phyloP scores from a whole-genome alignment of 2,888 invertebrate genomes.

The Germaria angustata region DNA sequence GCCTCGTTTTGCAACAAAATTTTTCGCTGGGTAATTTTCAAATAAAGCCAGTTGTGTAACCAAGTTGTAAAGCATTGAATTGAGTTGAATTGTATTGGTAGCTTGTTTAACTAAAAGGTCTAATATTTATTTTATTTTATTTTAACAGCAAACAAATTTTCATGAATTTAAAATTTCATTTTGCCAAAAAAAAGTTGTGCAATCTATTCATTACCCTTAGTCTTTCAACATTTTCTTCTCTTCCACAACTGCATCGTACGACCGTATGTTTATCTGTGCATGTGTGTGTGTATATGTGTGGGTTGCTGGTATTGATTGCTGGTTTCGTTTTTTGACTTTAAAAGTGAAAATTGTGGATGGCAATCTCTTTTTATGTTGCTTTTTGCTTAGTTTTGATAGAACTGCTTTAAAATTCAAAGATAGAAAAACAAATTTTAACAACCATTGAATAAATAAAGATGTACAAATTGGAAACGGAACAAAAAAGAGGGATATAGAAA shows the following conservation, averaged over 20 bases:
- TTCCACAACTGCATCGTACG: background rate
- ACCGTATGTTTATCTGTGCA: too few species aligned
- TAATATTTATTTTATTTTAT: slow-evolving; percentile 49
- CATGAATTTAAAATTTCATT: slow-evolving; percentile 49
- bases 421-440: slow-evolving; percentile 45
- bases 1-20: too few species aligned
- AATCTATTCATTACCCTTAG: background rate
- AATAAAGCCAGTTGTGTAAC: slow-evolving; percentile 7
- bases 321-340: slow-evolving; percentile 34
- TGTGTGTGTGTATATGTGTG: too few species aligned
- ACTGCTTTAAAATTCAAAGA: slow-evolving; percentile 27
- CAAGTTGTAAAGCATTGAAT: background rate
- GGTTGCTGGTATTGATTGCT: slow-evolving; percentile 37
- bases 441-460: slow-evolving; percentile 56
- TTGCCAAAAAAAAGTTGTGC: background rate
- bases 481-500: background rate
- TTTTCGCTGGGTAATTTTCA: background rate
- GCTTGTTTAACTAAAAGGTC: slow-evolving; percentile 34
- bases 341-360: slow-evolving; percentile 50
- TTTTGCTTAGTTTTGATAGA: background rate
- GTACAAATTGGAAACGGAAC: slow-evolving; percentile 34
- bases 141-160: slow-evolving; percentile 40
- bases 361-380: background rate
- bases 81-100: background rate
- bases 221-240: background rate